Evolutionary conservation across 2,888 invertebrate genomes (phyloP), one percentile per base, ranked within the genome.

Genomic region (Stenchaetothrips biformis): DNA sequence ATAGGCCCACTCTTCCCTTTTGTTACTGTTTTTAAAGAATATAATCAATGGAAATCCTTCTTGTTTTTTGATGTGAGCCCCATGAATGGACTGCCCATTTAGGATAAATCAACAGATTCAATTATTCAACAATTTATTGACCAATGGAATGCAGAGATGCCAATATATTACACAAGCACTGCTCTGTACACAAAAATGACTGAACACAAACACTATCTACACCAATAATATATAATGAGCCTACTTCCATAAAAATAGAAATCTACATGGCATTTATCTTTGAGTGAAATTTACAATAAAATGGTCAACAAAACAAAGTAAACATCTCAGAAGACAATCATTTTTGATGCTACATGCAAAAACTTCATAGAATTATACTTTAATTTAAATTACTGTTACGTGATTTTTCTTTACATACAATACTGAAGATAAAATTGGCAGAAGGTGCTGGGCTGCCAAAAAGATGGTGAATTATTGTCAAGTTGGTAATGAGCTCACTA

Each of bases 51-150:
- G 37, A 37, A 37, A 37, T 37, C 37, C 37, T 37, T 4, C 37
- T 37, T 37, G 2, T 37, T 4, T 37, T 2, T 4, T 37, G 37
- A 37, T 37, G 2, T 37, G 37, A 37, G 37, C 37, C 4, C 37
- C 4, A 37, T 37, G 37, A 37, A 37, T 37, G 37, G 37, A 37
- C 4, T 37, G 37, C 37, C 37, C 37, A 4, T 2, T 37, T 2
- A 37, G 37, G 4, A 37, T 2, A 37, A 37, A 4, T 1, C 37
- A 37, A 37, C 37, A 37, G 37, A 37, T 37, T 37, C 25, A 74
- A n/a, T 74, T 74, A 74, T 74, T 74, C 67, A 74, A 74, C 67
- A 74, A 74, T 74, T 74, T 74, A 74, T 74, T 74, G 67, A 74
- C 67, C 67, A 25, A 74, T 74, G 67, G 67, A 74, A 74, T 74